These are phyloP conservation scores for Coptodon rendalli DNA, from an alignment of 2,113 vertebrate species.

Conservation along the genomic window DNA sequence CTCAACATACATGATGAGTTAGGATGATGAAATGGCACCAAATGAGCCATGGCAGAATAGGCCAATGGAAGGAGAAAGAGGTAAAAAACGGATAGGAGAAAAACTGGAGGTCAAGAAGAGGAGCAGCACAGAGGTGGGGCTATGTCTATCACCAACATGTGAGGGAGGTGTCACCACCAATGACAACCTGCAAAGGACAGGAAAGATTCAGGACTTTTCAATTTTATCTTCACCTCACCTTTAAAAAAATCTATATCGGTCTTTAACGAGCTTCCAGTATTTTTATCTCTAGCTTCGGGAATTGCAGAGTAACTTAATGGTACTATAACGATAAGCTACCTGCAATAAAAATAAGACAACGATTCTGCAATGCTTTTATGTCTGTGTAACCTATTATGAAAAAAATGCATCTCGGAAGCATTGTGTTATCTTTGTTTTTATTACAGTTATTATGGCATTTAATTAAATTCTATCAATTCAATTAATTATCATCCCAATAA, in stretches of 20 bases:
- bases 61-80: not conserved
- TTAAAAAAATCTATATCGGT: not conserved
- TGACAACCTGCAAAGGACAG: constrained; percentile 9
- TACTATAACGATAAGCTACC: not conserved
- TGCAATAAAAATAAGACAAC: not conserved
- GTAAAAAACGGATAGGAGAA: not conserved
- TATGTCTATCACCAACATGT: constrained; percentile 7
- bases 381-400: not conserved
- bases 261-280: not conserved
- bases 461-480: not conserved
- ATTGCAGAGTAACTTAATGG: not conserved
- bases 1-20: not conserved
- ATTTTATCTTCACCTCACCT: not conserved
- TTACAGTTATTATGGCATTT: not conserved
- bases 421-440: not conserved
- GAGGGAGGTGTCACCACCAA: not conserved
- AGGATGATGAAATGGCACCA: constrained; percentile 2
- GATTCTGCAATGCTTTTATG: not conserved
- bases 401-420: not conserved
- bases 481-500: not conserved
- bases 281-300: not conserved
- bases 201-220: constrained; percentile 13
- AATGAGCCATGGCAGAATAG: not conserved
- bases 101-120: not conserved
- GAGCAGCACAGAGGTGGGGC: constrained; percentile 6